phyloP scores from a whole-genome alignment of 2,888 invertebrate species.

The Neocrepidodera transversa region DNA sequence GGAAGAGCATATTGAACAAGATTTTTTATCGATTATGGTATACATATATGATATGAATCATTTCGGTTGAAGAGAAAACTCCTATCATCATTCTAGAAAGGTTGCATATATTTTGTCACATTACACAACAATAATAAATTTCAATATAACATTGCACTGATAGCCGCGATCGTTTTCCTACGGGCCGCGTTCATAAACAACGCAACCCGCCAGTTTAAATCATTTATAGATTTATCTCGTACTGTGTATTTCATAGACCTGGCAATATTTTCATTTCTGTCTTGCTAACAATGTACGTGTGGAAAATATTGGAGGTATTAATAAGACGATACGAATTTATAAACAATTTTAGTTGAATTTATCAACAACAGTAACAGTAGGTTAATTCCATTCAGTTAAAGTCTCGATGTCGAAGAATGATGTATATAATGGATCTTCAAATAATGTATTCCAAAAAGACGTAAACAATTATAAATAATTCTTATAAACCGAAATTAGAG shows the following conservation, averaged over 20 bases:
- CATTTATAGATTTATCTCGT: conserved; percentile 43
- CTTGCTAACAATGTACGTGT: conserved; percentile 39
- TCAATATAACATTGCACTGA: conserved; percentile 31
- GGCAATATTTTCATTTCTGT: conserved; percentile 41
- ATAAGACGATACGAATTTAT: conserved; percentile 14
- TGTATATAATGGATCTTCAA: no score
- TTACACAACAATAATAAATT: conserved; percentile 33
- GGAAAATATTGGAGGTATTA: conserved; percentile 30
- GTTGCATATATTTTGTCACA: conserved; percentile 34
- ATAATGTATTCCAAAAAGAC: neutral
- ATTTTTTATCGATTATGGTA: neutral
- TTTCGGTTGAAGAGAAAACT: conserved; percentile 17
- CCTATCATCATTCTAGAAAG: conserved; percentile 21
- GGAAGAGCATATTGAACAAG: neutral
- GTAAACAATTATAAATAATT: no score
- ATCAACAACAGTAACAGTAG: conserved; percentile 9
- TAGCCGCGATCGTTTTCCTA: conserved; percentile 33
- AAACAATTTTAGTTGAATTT: conserved; percentile 1
- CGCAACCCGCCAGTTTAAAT: conserved; percentile 37
- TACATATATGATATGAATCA: conserved; percentile 13
- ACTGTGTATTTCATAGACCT: conserved; percentile 39
- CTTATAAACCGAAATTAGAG: no score
- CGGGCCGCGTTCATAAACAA: conserved; percentile 37
- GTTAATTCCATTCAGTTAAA: conserved; percentile 2
- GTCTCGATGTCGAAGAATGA: neutral